Evolutionary conservation across 2,888 invertebrate genomes (phyloP), one percentile per base, ranked within the genome.

Genomic region (Polydrusus tereticollis): DNA sequence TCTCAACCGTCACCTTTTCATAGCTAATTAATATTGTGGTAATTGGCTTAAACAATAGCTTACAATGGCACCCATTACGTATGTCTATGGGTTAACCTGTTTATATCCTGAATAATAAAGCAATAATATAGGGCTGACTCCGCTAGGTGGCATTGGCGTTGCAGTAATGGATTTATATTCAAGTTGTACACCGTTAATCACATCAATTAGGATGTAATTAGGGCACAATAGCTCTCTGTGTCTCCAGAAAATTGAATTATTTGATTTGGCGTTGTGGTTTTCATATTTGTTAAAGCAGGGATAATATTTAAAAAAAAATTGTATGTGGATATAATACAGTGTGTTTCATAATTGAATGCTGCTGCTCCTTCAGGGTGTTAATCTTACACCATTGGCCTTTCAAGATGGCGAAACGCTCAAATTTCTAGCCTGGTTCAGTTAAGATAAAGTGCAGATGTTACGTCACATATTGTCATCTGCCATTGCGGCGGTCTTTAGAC

Each of bases 121-220:
- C 60, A 59, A 55, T 55, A 66, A 60, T 59, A 55, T 38, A 57
- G 45, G 45, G 55, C 41, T 71, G 66, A 62, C 45, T 55, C 55
- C 67, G 57, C 63, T 66, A 72, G 72, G 66, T 72, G 62, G 67
- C 58, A 26, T 26, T 72, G 55, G 67, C 57, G 43, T 38, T 38
- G 63, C 67, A 57, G 45, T 67, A 72, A 72, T 72, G 58, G 72
- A 72, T 72, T 72, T 72, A 72, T 63, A 72, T 72, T 72, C 72
- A 72, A 72, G 72, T 72, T 67, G 66, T 67, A 67, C 57, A 60
- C 47, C 72, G 67, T 67, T 72, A 67, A 72, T 72, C 72, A 72
- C 67, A 63, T 72, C 72, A 72, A 72, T 72, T 72, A 72, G 72
- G 57, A 58, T 36, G 62, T 72, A 67, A 72, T 72, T 72, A 72